Base-by-base conservation (phyloP, 64 coral and sea anemone genomes). In the Stichodactyla mertensii region DNA sequence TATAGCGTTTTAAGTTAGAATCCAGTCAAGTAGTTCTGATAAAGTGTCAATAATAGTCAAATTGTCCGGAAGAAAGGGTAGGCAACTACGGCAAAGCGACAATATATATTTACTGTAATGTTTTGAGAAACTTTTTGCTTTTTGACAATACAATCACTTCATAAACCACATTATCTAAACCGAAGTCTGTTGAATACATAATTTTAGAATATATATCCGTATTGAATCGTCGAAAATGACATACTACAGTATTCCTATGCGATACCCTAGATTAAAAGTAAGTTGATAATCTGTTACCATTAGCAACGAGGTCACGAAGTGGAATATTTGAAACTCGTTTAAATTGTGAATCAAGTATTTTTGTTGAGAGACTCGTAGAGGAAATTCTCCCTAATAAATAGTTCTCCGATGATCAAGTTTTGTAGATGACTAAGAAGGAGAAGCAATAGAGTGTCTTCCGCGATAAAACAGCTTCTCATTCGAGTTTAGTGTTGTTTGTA, bases 221-320 rank as follows among this genome's bases (percentile, higher is more conserved):
- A 27, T 27, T 74, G 69, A 74, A 23, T 31, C 62, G 62, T 66
- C 62, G 22, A 66, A 74, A 74, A 5, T 58, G 56, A 11, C 56
- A 15, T 58, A 58, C 8, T 58, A 15, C 24, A 11, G 10, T 74
- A 13, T 28, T 74, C 69, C 23, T 11, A 36, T n/a, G 20, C 24
- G 26, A 74, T 27, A 74, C 12, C 22, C 11, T 13, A 13, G 24
- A 74, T 27, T 74, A 31, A 74, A 2, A 2, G 69, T 53, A 81
- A 81, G 78, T 81, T 81, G 78, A 81, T 81, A 81, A 81, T 52
- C 6, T 23, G 78, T 81, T 28, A 20, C 78, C 52, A 81, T 81
- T 81, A 54, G 52, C 78, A 81, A 81, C 78, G 53, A 54, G 78
- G 78, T 81, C 78, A 81, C 69, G 69, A 81, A 53, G 78, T 81